phyloP scores from a whole-genome alignment of 2,888 invertebrate genomes.

The Drymonia ruficornis region DNA sequence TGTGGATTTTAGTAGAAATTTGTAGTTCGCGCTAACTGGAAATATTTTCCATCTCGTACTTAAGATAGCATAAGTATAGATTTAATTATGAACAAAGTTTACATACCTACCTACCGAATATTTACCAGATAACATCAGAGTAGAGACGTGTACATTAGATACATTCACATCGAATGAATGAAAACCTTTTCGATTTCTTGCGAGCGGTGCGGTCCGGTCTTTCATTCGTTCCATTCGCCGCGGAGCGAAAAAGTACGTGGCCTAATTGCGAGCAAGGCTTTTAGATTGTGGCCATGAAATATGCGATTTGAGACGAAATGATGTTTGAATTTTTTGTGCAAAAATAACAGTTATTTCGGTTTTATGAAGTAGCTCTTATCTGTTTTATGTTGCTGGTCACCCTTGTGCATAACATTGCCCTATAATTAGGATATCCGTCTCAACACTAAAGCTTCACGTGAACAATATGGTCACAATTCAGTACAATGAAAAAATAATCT shows the following conservation, averaged over 20 bases:
- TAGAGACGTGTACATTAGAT: conserved; percentile 18
- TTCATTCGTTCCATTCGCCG: conserved; percentile 50
- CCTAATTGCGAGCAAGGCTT: conserved; percentile 68
- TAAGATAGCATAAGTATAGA: too few relatives aligned
- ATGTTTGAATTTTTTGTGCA: not conserved
- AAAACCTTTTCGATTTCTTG: conserved; percentile 60
- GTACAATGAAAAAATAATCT: too few relatives aligned
- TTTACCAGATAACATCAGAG: conserved; percentile 8
- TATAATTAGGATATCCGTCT: too few relatives aligned
- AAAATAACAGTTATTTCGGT: too few relatives aligned
- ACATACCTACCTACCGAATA: not conserved
- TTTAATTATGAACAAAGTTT: not conserved
- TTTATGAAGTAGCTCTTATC: too few relatives aligned
- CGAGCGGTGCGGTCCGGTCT: conserved; percentile 41
- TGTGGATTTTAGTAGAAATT: too few relatives aligned
- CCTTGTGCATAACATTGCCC: too few relatives aligned
- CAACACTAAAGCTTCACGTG: too few relatives aligned
- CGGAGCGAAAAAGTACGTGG: conserved; percentile 53
- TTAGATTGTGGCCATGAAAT: conserved; percentile 47
- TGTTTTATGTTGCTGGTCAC: too few relatives aligned
- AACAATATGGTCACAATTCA: too few relatives aligned
- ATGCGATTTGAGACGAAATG: conserved; percentile 25
- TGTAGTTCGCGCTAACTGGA: too few relatives aligned
- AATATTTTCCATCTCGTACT: too few relatives aligned
- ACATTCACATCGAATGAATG: conserved; percentile 51